A percentile compares a stretch with the other conserved stretches of the same genome.
These are phyloP conservation scores for Sinohyriopsis cumingii DNA, from an alignment of 2,888 invertebrate genomes.

Conservation along the genomic window DNA sequence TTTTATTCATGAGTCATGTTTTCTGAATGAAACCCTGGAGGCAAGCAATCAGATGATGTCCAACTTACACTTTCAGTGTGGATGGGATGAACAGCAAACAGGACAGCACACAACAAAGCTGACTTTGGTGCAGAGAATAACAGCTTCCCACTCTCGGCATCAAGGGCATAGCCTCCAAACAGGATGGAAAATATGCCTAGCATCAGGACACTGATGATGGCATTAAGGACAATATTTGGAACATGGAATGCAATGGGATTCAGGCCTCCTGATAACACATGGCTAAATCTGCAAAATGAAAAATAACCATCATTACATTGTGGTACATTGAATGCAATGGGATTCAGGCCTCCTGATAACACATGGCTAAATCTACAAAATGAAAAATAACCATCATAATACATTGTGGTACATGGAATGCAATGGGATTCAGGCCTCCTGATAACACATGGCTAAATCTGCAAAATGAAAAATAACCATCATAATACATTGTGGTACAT, in stretches of 20 bases:
- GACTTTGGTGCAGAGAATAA: slow-evolving; percentile 49
- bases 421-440: slow-evolving; percentile 74
- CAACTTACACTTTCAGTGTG: slow-evolving; percentile 88
- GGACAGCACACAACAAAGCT: slow-evolving; percentile 79
- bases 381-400: slow-evolving; percentile 55
- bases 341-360: slow-evolving; percentile 76
- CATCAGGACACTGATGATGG: slow-evolving; percentile 75
- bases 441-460: slow-evolving; percentile 77
- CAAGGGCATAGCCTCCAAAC: slow-evolving; percentile 40
- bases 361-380: slow-evolving; percentile 75
- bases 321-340: slow-evolving; percentile 80
- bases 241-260: slow-evolving; percentile 79
- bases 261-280: slow-evolving; percentile 77
- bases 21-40: background rate
- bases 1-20: no score
- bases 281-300: slow-evolving; percentile 72
- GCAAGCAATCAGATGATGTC: background rate
- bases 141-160: slow-evolving; percentile 21
- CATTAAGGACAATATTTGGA: slow-evolving; percentile 84
- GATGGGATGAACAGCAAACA: slow-evolving; percentile 93
- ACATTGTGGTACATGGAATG: slow-evolving; percentile 80
- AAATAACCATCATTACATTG: slow-evolving; percentile 31
- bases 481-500: slow-evolving; percentile 75
- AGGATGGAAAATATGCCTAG: slow-evolving; percentile 74
- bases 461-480: slow-evolving; percentile 28